Conservation (phyloP, 2,113 vertebrate species). For the Pluvianellus socialis region DNA sequence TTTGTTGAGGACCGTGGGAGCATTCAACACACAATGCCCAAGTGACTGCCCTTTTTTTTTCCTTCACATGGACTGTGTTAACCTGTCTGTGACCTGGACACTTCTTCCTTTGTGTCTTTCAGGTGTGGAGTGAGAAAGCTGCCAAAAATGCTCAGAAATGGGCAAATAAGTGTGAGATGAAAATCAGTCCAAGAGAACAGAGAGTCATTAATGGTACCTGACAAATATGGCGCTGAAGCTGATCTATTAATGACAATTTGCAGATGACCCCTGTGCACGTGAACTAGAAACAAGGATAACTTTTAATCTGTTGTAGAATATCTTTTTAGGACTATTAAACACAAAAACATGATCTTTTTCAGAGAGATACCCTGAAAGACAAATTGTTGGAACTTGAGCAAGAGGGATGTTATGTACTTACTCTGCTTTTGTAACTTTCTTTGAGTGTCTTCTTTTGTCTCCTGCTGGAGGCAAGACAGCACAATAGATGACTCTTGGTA, state of each 20-base stretch:
- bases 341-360: background rate
- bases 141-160: slow-evolving; percentile 40
- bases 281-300: background rate
- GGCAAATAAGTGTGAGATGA: slow-evolving; percentile 30
- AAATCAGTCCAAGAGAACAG: background rate
- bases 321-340: background rate
- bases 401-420: background rate
- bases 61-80: background rate
- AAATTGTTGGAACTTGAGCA: background rate
- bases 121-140: slow-evolving; percentile 32
- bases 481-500: background rate
- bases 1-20: rapidly evolving
- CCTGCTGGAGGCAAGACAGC: background rate
- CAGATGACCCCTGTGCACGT: background rate
- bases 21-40: rapidly evolving
- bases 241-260: background rate
- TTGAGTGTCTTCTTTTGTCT: background rate
- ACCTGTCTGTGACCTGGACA: background rate
- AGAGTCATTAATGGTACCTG: slow-evolving; percentile 7
- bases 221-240: background rate
- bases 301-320: background rate
- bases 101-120: slow-evolving; percentile 11
- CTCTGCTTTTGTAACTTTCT: background rate
- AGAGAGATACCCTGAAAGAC: background rate
- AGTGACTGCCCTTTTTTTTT: background rate